Base-by-base conservation (phyloP, 1,140 invertebrate species). In the Eriosoma lanigerum region DNA sequence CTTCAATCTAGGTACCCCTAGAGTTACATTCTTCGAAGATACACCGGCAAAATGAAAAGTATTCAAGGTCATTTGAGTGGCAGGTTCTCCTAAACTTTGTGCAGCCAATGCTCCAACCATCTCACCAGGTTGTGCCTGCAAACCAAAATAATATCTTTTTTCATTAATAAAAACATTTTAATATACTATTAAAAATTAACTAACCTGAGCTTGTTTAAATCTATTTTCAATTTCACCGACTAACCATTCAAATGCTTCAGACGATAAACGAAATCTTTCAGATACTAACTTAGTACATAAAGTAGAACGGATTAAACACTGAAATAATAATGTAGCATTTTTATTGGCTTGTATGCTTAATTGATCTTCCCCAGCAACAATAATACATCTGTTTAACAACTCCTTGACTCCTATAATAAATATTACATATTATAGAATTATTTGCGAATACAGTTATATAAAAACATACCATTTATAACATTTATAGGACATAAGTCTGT, bases 21-120 rank as follows among this genome's bases (percentile, higher is more conserved):
- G 91, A 0, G 98, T 99, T 88, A 99, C 98, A 88, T 99, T 99
- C 87, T 99, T 99, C 8, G 98, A 98, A 0, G 98, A 99, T 82
- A 99, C 98, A 90, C 98, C 98, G 88, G 98, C 98, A 88, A 98
- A 99, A 89, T 99, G 98, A 92, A 99, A 99, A 89, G 98, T 99
- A 87, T 99, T 99, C 84, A 99, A 87, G 86, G 98, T 99, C 98
- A 99, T 99, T 89, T 99, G 98, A 82, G 98, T 99, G 81, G 98
- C 98, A 19, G 98, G 98, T 86, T 99, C 98, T 83, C 98, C 98
- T 32, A 99, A 90, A 84, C 95, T 97, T 86, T 99, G 98, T 9
- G 98, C 98, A 81, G 98, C 97, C 81, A 99, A 87, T 1, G 98
- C 97, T 60, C 98, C 98, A 0, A 99, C 97, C 98, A 99, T 99